Base-by-base conservation (phyloP, 2,113 vertebrate species). In the Erythrocercus mccallii region DNA sequence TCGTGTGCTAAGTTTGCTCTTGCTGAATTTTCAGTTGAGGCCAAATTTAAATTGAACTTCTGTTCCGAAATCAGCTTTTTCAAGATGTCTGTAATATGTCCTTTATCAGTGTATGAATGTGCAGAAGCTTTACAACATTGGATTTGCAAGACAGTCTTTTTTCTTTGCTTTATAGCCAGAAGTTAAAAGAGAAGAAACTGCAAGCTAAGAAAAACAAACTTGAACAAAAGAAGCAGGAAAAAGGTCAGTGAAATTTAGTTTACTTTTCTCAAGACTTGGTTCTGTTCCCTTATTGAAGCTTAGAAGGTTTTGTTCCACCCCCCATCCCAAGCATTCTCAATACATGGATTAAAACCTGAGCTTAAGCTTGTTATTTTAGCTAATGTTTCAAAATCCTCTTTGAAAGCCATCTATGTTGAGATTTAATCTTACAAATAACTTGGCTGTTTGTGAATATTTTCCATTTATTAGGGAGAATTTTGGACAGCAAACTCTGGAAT, bases 181-280 rank as follows among this genome's bases (percentile, higher is more conserved):
- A 98, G 85, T 97, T 98, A 86, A 98, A 98, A 97, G 98, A 98
- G 92, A 98, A 98, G 97, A 98, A 98, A 90, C 86, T 98, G 71
- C 80, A 98, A 96, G 97, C 98, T 86, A 98, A 98, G 96, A 98
- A 98, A 95, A 97, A 93, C 72, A 98, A 98, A 94, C 92, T 97
- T 27, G 97, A 98, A 35, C 97, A 98, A 94, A 98, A 97, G 90
- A 97, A 97, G 51, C 96, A 97, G 53, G 77, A 80, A 68, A 97
- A 98, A 96, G 98, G 98, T 98, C 83, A 96, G 96, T 90, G 33
- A 58, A 70, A 77, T 69, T 20, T 37, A 50, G 20, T 81, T 83
- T 86, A 88, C 42, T 81, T 69, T 86, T 77, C 68, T 88, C 30
- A 56, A 62, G 66, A 11, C 56, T 82, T 38, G 19, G 37, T 93